phyloP scores from a whole-genome alignment of 1,140 invertebrate genomes.

The Listronotus bonariensis region DNA sequence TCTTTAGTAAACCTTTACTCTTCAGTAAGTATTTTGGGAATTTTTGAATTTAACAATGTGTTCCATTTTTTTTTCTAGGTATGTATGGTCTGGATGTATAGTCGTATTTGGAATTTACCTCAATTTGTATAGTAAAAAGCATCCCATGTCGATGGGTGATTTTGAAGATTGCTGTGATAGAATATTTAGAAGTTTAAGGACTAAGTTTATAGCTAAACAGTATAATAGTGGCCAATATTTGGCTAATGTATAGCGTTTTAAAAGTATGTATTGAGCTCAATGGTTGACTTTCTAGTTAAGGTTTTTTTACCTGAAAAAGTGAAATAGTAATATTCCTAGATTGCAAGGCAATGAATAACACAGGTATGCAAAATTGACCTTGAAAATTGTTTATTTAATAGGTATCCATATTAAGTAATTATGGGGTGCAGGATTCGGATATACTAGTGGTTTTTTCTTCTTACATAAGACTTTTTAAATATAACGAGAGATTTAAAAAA shows the following conservation, averaged over 20 bases:
- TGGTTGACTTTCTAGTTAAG: neutral
- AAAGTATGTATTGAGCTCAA: neutral
- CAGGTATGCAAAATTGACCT: no score
- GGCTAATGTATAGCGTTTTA: slow-evolving; percentile 35
- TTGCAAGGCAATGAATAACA: no score
- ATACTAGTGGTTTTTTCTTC: no score
- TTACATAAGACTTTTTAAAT: no score
- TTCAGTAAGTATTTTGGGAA: slow-evolving; percentile 80
- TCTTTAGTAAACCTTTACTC: slow-evolving; percentile 92
- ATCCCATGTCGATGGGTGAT: slow-evolving; percentile 54
- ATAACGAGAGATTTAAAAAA: no score
- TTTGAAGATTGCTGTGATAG: slow-evolving; percentile 42
- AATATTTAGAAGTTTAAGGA: slow-evolving; percentile 36
- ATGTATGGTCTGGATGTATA: slow-evolving; percentile 86
- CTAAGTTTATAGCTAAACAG: slow-evolving; percentile 40
- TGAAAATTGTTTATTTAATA: no score
- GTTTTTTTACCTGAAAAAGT: no score
- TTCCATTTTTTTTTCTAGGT: slow-evolving; percentile 74
- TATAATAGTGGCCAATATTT: slow-evolving; percentile 39
- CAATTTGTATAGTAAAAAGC: slow-evolving; percentile 82
- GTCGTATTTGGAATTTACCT: slow-evolving; percentile 90
- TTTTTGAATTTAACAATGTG: no score
- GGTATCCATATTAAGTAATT: no score
- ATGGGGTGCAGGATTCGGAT: no score
- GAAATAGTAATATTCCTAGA: no score